Conservation (phyloP, 2,888 invertebrate species). For the Euphydryas editha region DNA sequence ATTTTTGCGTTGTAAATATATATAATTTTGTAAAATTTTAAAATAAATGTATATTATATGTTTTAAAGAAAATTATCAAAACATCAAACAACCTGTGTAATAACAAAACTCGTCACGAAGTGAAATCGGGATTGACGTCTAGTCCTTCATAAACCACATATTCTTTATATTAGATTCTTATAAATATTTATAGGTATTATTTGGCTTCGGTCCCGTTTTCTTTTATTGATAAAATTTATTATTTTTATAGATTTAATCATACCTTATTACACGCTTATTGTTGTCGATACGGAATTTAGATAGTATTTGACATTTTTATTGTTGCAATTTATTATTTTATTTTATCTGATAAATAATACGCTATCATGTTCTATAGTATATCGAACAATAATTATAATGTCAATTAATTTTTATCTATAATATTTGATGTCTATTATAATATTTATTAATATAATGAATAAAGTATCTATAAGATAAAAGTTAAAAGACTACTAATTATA, state of each 20-base stretch:
- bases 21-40: no score
- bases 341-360: slow-evolving; percentile 23
- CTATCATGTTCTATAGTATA: slow-evolving; percentile 13
- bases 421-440: no score
- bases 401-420: neutral
- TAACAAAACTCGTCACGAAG: no score
- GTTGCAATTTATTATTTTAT: slow-evolving; percentile 19
- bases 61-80: no score
- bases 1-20: no score
- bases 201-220: slow-evolving; percentile 1
- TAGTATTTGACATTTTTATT: slow-evolving; percentile 28
- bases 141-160: neutral
- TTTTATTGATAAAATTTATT: slow-evolving; percentile 12
- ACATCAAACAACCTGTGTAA: no score
- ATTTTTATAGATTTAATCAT: slow-evolving; percentile 19
- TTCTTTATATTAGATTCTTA: neutral
- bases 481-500: no score
- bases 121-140: no score
- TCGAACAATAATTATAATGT: neutral
- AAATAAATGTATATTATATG: no score
- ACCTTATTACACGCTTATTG: slow-evolving; percentile 19
- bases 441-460: no score
- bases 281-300: slow-evolving; percentile 22
- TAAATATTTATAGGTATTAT: neutral
- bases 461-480: no score